Base-by-base conservation (phyloP, 2,113 vertebrate genomes). In the Montifringilla adamsi region DNA sequence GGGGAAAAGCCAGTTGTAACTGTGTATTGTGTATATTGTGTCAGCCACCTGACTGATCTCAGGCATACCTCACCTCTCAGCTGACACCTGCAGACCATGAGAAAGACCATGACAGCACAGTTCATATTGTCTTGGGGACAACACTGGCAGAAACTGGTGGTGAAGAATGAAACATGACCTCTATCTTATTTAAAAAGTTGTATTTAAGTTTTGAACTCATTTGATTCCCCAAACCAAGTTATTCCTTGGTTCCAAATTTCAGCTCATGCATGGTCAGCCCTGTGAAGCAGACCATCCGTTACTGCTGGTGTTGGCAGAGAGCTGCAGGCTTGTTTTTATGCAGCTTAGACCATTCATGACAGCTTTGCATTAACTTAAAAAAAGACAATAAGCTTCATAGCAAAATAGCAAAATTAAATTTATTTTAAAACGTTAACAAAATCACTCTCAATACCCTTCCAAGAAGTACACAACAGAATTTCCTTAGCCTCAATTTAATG, bases 401-500 rank as follows among this genome's bases (percentile, higher is more conserved):
- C 13, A 91, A 90, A 94, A 91, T 47, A 80, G 35, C 13, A 91
- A 90, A 94, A 91, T 47, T 80, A 73, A 82, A 72, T 63, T 46
- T 43, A 68, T 90, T 95, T 86, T 59, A 80, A 86, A 83, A 52
- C 22, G 52, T 74, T 86, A 77, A 66, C 9, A 52, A 87, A 89
- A 46, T 79, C 81, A 74, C 10, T 76, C 30, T 62, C 30, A 37
- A 6, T 88, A 85, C n/a, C 14, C 24, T 77, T 30, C n/a, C 77
- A 84, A 76, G 41, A 94, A 58, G 17, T 74, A 74, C 12, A 17
- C 49, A 83, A 76, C 43, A 76, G 73, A 69, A 39, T 72, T 86
- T 73, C 10, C 31, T 82, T 46, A 64, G 44, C 24, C 39, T 77
- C 22, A 49, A 56, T 90, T 91, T 69, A 76, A 67, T 15, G 39